Conservation (phyloP, 2,797 vertebrate genomes). For the Myiothlypis coronata region DNA sequence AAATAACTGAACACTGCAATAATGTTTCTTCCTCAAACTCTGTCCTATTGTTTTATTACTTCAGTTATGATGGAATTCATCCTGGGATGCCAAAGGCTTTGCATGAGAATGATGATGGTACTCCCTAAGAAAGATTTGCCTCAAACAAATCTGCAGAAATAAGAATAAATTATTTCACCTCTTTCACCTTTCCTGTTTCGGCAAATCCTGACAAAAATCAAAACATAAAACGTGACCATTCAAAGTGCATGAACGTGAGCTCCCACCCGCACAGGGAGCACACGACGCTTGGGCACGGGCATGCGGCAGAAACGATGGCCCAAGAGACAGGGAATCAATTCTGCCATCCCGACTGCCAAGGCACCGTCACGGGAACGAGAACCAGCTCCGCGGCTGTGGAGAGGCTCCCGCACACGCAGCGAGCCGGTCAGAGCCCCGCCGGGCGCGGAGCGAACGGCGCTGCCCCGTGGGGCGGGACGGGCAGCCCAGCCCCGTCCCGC, state of each 20-base stretch:
- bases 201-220: not conserved
- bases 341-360: not conserved
- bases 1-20: not conserved
- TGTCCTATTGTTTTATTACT: not conserved
- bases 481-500: not conserved
- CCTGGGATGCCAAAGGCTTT: not conserved
- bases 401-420: fast-evolving
- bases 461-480: not conserved
- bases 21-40: not conserved
- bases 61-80: not conserved
- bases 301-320: not conserved
- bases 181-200: no score
- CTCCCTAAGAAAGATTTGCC: no score
- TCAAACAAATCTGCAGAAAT: not conserved
- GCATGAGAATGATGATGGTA: fast-evolving
- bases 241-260: no score
- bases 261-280: fast-evolving
- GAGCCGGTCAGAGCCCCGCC: fast-evolving
- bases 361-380: no score
- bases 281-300: not conserved
- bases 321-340: not conserved
- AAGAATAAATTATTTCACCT: fast-evolving
- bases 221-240: not conserved
- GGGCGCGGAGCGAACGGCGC: not conserved
- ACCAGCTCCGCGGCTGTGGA: fast-evolving